A percentile compares a stretch with the other conserved stretches of the same genome.
phyloP scores from a whole-genome alignment of 2,113 vertebrate genomes.

The Oncorhynchus clarkii region DNA sequence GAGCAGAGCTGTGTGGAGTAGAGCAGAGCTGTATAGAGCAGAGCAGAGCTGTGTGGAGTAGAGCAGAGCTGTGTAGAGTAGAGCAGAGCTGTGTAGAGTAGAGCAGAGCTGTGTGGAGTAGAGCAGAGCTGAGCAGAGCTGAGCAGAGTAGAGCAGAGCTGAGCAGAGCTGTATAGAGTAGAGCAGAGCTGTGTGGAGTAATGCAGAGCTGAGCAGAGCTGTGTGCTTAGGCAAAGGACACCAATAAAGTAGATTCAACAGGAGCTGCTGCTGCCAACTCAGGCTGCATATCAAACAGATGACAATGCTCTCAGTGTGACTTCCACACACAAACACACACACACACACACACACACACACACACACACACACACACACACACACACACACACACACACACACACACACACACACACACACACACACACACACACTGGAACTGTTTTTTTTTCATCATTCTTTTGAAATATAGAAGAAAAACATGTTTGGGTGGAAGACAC shows the following conservation, averaged over 20 bases:
- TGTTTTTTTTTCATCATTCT: neutral
- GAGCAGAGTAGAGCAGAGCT: no score
- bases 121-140: no score
- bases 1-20: no score
- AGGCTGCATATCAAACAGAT: slow-evolving; percentile 46
- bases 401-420: no score
- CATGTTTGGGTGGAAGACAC: neutral
- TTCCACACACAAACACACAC: slow-evolving; percentile 6
- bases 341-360: neutral
- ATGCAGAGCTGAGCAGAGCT: neutral
- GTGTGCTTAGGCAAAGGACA: slow-evolving; percentile 22
- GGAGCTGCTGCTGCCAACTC: slow-evolving; percentile 31
- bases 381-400: no score
- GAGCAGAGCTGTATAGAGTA: slow-evolving; percentile 15
- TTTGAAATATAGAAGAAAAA: neutral
- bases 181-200: no score
- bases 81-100: no score
- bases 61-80: no score
- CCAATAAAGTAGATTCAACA: slow-evolving; percentile 40
- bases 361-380: neutral
- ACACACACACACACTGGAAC: neutral
- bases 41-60: no score
- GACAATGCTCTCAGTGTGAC: slow-evolving; percentile 32
- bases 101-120: no score
- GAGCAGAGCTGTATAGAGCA: no score